Evolutionary conservation across 2,888 invertebrate species (phyloP).

Genomic region (Smittia sp.): DNA sequence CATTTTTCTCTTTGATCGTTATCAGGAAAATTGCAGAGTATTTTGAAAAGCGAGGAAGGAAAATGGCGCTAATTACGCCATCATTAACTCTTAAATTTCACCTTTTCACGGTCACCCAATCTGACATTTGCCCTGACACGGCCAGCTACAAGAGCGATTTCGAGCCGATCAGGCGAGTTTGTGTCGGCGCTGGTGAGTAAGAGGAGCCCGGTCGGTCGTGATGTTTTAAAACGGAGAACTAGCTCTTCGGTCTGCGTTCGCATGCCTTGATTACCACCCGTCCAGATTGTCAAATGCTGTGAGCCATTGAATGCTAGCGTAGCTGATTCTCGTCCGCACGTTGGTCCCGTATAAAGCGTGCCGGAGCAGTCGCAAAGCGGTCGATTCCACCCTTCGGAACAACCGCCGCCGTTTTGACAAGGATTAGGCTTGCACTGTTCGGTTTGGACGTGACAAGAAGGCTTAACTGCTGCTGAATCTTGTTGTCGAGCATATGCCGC

Average conservation of each 20-base stretch:
- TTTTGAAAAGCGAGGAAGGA: no score
- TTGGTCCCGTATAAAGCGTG: constrained; percentile 84
- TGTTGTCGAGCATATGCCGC: constrained; percentile 86
- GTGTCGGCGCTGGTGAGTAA: constrained; percentile 76
- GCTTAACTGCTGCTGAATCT: constrained; percentile 85
- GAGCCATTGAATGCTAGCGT: constrained; percentile 85
- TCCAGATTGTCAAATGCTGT: constrained; percentile 76
- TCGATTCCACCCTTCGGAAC: constrained; percentile 93
- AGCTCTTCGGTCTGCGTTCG: constrained; percentile 87
- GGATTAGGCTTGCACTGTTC: constrained; percentile 80
- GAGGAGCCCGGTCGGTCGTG: constrained; percentile 71
- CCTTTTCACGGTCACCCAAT: constrained; percentile 82
- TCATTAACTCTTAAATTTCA: constrained; percentile 47
- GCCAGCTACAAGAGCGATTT: constrained; percentile 81
- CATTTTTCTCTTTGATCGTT: not conserved
- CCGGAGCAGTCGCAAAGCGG: constrained; percentile 89
- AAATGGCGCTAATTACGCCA: no score
- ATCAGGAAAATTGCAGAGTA: no score
- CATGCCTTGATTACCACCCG: constrained; percentile 67
- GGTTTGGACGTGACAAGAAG: constrained; percentile 80
- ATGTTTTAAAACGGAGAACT: constrained; percentile 80
- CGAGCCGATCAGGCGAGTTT: constrained; percentile 76
- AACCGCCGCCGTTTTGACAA: constrained; percentile 84
- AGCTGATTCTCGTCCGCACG: constrained; percentile 87
- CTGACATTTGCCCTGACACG: constrained; percentile 76